Base-by-base conservation (phyloP, 2,797 vertebrate genomes). In the Melanogrammus aeglefinus region DNA sequence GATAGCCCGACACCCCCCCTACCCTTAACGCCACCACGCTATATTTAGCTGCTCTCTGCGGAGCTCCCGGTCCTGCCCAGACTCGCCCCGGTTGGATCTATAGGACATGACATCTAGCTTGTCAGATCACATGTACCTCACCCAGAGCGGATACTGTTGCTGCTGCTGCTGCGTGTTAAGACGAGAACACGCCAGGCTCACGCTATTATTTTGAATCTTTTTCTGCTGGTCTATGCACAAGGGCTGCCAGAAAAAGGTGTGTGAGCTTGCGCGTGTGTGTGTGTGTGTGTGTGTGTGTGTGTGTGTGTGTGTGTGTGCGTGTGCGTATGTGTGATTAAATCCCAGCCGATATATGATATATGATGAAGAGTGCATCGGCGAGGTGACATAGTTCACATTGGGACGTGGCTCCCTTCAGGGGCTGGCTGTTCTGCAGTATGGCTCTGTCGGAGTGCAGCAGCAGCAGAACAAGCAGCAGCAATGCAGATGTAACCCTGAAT, bases 21-120 rank as follows among this genome's bases (percentile, higher is more conserved):
- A 76, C 78, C 86, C 87, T 83, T 83, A 88, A 83, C 39, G 82
- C 78, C 82, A 51, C 47, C 18, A 78, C 0, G 66, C 88, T 92
- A 92, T 88, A 89, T 90, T 85, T 92, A 90, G 89, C 82, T 81
- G 80, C 75, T 82, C 77, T 89, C 88, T 78, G 81, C 86, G 86
- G 80, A 87, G 86, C 80, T 39, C 74, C 76, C 73, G 76, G 81
- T 84, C 77, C 51, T 70, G 83, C 84, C 88, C 47, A 51, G 14
- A 76, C 73, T 84, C 77, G 80, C 85, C 78, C 51, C 66, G 82
- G 83, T 87, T 38, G 36, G 36, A 13, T 73, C 36, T 47, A 71
- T 39, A 79, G 82, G 86, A 84, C 81, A 74, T 87, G 87, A 88
- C 87, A 86, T 86, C 80, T 81, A 84, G 78, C 75, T 77, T 41